Evolutionary conservation across 2,797 vertebrate genomes (phyloP), one percentile per base, ranked within the genome.

Genomic region (Mastacembelus armatus): DNA sequence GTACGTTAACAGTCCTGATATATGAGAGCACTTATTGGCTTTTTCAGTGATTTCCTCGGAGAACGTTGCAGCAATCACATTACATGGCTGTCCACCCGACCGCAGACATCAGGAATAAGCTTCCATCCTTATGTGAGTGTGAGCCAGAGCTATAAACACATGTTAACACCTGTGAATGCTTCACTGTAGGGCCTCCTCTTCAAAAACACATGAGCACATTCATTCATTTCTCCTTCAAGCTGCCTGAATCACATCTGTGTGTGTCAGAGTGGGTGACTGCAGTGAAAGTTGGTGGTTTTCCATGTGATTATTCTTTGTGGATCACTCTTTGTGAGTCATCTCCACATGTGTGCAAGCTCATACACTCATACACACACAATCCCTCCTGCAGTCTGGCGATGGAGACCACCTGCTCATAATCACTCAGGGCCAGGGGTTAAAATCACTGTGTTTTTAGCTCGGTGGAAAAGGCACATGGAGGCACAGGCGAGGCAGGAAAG

Each of bases 391-490:
- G 83, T 74, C 72, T 66, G 55, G 40, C 19, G 54, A 80, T 79
- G 66, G 32, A 76, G 83, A 83, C 85, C 90, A 91, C 86, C 89
- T 91, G 91, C 88, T 83, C 63, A 80, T 49, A 84, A 87, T 92
- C 89, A 89, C 74, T 81, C 74, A 82, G 68, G 85, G 87, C 78
- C 77, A 89, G 73, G 75, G 90, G 90, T 91, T 92, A 91, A 90
- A 91, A 91, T 89, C 85, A 92, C 89, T 89, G 83, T 89, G 83
- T 86, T 85, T 87, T 86, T 77, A 85, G 75, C 48, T 76, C 43
- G 66, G 66, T 70, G 49, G 61, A 77, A 71, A 68, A 54, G 63
- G 47, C 54, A 78, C 71, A 70, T 24, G 43, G 68, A 75, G 62
- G 71, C 55, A 68, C 45, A 73, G 74, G 74, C 48, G 15, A 68